phyloP scores from a whole-genome alignment of 2,888 invertebrate genomes.

The Apantesis nais region DNA sequence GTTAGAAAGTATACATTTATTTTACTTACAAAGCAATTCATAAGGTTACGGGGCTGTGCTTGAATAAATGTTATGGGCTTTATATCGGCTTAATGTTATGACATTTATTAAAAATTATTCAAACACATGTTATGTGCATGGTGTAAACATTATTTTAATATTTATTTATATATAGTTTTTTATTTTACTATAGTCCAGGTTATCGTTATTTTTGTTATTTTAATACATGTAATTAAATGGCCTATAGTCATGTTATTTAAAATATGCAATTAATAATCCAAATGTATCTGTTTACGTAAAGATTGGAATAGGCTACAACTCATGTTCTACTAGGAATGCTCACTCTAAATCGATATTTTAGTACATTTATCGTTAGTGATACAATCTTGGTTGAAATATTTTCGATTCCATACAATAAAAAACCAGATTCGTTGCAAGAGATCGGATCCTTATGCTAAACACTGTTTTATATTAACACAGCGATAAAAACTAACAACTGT shows the following conservation, averaged over 20 bases:
- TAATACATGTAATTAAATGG: conserved; percentile 62
- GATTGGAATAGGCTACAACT: neutral
- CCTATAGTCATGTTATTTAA: conserved; percentile 46
- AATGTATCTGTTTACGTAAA: neutral
- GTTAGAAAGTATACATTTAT: conserved; percentile 7
- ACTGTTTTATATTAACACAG: no score
- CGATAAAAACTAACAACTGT: no score
- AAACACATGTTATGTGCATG: conserved; percentile 52
- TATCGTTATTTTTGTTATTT: conserved; percentile 52
- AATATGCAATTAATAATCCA: neutral
- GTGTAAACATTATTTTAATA: conserved; percentile 36
- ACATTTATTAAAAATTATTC: conserved; percentile 25
- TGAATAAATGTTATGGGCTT: conserved; percentile 53
- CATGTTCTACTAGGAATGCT: neutral
- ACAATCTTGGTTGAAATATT: no score
- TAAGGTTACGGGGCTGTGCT: conserved; percentile 54
- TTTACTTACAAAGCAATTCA: conserved; percentile 34
- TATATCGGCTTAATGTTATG: conserved; percentile 49
- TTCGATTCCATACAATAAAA: no score
- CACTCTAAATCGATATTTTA: neutral
- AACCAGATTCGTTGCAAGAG: no score
- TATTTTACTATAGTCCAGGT: conserved; percentile 41
- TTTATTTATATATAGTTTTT: conserved; percentile 38
- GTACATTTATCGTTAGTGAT: no score
- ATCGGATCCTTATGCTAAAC: no score